phyloP scores from a whole-genome alignment of 2,113 vertebrate genomes.

The Phylloscopus trochiloides region DNA sequence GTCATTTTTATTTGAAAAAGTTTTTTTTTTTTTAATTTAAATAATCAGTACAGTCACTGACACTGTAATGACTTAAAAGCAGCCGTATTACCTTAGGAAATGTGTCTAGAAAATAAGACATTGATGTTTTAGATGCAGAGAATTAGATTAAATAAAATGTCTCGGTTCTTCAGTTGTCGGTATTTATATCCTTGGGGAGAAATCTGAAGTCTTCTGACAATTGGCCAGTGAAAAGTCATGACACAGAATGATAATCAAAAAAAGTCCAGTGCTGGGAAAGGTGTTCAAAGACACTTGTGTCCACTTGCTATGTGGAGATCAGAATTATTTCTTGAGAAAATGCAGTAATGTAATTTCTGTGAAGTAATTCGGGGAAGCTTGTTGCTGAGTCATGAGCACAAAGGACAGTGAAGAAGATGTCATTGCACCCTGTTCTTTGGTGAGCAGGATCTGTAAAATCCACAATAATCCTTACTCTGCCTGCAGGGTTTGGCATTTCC shows the following conservation, averaged over 20 bases:
- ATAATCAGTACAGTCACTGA: neutral
- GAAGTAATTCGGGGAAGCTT: neutral
- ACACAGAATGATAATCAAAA: neutral
- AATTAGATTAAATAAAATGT: neutral
- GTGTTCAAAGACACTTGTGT: fast-evolving
- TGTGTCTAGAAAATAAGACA: neutral
- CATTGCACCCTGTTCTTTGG: neutral
- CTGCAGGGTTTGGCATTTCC: neutral
- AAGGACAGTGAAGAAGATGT: neutral
- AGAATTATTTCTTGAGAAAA: neutral
- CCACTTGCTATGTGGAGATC: neutral
- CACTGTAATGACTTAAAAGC: neutral
- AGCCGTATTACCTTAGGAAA: neutral
- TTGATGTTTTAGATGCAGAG: neutral
- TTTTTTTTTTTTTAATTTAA: neutral
- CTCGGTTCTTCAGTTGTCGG: neutral
- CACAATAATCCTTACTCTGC: neutral
- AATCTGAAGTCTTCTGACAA: neutral
- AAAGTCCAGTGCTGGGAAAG: neutral
- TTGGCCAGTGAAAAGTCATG: neutral
- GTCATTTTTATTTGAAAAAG: neutral
- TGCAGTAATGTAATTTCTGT: neutral
- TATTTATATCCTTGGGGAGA: neutral
- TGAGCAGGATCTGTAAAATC: neutral
- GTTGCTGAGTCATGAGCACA: neutral